Evolutionary conservation across 2,113 vertebrate genomes (phyloP).

Genomic region (Trachemys scripta): DNA sequence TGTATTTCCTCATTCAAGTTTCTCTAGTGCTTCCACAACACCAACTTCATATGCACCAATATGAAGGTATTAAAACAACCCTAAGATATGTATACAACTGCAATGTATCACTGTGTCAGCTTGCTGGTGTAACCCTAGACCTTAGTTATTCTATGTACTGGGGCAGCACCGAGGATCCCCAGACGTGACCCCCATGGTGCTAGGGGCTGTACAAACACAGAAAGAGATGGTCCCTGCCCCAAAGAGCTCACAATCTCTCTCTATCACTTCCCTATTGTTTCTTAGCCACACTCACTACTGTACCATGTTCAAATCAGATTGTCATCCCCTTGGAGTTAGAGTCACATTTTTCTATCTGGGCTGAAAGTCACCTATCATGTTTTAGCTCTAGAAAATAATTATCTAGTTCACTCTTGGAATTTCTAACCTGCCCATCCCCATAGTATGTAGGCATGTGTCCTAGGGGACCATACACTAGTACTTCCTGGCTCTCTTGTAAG

Average conservation of each 20-base stretch:
- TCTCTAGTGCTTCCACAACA: neutral
- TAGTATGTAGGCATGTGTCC: accelerated
- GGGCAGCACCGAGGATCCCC: neutral
- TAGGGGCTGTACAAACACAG: neutral
- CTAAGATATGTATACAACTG: neutral
- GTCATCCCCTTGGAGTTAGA: accelerated
- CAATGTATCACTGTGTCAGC: neutral
- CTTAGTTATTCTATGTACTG: neutral
- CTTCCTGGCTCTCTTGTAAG: accelerated
- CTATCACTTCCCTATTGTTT: neutral
- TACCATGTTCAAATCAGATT: neutral
- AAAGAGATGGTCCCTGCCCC: neutral
- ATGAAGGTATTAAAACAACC: neutral
- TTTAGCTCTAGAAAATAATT: neutral
- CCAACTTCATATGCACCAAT: accelerated
- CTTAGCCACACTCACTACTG: neutral
- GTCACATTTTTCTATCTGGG: accelerated
- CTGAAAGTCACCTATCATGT: neutral
- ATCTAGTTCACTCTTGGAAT: too few species aligned
- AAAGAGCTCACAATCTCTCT: neutral
- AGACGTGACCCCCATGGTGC: neutral
- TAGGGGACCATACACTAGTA: accelerated
- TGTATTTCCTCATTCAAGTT: accelerated
- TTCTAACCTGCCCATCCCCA: accelerated
- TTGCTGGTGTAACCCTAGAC: neutral